Percentiles rank a stretch among this genome's conserved stretches.
Evolutionary conservation across 2,888 invertebrate genomes (phyloP).

Genomic region (Podabrus alpinus): DNA sequence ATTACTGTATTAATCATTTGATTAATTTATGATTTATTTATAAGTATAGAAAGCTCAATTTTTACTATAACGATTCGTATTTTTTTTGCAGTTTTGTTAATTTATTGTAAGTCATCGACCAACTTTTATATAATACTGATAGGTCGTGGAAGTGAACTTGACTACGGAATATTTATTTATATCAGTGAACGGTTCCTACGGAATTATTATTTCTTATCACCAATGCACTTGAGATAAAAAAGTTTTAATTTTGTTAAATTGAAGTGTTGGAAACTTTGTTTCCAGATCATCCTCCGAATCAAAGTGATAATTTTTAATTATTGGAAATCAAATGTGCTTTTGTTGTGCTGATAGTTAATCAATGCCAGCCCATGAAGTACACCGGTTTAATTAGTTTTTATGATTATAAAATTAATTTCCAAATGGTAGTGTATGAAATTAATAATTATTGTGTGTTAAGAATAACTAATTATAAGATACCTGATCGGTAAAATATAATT

Average conservation of each 20-base stretch:
- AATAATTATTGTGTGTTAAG: background rate
- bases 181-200: background rate
- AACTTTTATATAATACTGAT: background rate
- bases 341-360: background rate
- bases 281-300: background rate
- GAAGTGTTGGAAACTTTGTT: background rate
- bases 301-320: background rate
- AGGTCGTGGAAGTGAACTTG: background rate
- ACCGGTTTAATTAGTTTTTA: background rate
- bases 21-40: background rate
- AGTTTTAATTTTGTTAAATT: background rate
- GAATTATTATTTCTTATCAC: background rate
- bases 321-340: background rate
- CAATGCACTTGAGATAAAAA: background rate
- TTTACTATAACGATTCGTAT: too few species aligned
- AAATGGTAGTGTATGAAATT: background rate
- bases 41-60: background rate
- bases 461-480: conserved; percentile 18
- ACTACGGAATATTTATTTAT: background rate
- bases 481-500: conserved; percentile 14
- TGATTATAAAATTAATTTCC: background rate
- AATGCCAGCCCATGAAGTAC: background rate
- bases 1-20: background rate
- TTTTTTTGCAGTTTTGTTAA: background rate
- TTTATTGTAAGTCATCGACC: background rate